Conservation (phyloP, 2,797 vertebrate genomes). For the Eospalax fontanierii region DNA sequence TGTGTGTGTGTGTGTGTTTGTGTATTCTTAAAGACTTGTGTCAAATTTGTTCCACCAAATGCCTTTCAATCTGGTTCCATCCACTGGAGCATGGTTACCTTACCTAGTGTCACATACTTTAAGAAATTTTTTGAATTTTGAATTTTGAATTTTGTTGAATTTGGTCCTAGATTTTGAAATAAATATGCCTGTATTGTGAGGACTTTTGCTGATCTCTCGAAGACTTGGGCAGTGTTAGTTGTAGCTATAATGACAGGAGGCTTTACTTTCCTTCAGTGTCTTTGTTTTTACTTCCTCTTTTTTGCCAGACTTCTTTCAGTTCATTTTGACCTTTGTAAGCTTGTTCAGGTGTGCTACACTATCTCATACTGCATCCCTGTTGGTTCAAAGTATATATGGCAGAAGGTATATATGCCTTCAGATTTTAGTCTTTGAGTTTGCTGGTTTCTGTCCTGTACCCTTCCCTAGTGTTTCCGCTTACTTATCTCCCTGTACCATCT, state of each 20-base stretch:
- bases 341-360: background rate
- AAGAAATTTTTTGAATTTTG: too few species aligned
- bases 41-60: too few species aligned
- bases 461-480: background rate
- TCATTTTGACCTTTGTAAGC: background rate
- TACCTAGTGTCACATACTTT: too few species aligned
- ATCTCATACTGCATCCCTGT: background rate
- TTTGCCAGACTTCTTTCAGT: background rate
- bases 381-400: too few species aligned
- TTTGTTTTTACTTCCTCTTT: background rate
- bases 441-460: background rate
- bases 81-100: too few species aligned
- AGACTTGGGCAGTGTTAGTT: background rate
- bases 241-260: background rate
- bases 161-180: background rate
- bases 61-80: too few species aligned
- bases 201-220: background rate
- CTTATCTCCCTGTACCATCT: background rate
- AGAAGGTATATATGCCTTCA: too few species aligned
- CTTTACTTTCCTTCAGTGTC: background rate
- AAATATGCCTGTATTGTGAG: background rate
- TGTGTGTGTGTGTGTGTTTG: too few species aligned
- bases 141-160: too few species aligned
- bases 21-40: too few species aligned
- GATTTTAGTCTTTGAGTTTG: background rate